phyloP scores from a whole-genome alignment of 53 echinoderm and acorn worm genomes.

The Glandiceps talaboti region DNA sequence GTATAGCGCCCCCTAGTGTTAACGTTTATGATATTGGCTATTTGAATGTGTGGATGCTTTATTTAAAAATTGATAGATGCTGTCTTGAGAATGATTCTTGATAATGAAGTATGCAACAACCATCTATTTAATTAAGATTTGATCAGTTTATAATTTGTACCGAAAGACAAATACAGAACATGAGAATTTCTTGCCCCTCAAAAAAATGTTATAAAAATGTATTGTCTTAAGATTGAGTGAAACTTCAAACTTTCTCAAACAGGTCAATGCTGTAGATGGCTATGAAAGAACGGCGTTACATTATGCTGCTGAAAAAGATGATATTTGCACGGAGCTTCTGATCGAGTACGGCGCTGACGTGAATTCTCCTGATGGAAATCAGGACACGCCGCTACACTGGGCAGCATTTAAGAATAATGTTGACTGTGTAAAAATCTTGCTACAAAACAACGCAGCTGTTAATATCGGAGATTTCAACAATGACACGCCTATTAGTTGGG shows the following conservation, averaged over 20 bases:
- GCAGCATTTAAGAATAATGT: conserved; percentile 73
- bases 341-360: conserved; percentile 48
- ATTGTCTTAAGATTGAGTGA: no score
- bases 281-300: conserved; percentile 74
- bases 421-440: conserved; percentile 45
- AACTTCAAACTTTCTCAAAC: not conserved
- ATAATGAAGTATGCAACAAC: no score
- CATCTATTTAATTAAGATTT: no score
- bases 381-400: conserved; percentile 83
- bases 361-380: conserved; percentile 54
- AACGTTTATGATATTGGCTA: no score
- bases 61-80: no score
- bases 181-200: no score
- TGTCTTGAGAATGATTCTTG: no score
- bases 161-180: no score
- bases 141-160: no score
- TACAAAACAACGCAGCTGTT: conserved; percentile 44
- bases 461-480: conserved; percentile 62
- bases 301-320: conserved; percentile 75
- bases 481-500: conserved; percentile 86
- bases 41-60: no score
- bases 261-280: conserved; percentile 87
- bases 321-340: conserved; percentile 40
- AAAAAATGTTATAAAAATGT: no score
- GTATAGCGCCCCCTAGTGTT: no score